Conservation (phyloP, 2,797 vertebrate species). For the Melanotaenia maccullochi region DNA sequence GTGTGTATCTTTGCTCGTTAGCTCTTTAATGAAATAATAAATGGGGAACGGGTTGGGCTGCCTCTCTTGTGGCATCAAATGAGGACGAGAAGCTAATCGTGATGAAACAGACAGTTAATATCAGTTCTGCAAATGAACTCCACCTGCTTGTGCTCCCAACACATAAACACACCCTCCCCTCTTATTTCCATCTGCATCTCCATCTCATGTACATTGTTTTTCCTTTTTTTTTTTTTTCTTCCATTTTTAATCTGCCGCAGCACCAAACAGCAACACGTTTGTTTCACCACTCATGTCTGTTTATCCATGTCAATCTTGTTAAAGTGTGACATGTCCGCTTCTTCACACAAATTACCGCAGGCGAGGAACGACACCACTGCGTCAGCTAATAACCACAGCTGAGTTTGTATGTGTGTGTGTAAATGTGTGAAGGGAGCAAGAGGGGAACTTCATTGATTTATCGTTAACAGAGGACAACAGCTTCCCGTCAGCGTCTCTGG, state of each 20-base stretch:
- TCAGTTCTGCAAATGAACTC: conserved; percentile 69
- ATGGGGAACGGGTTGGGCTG: conserved; percentile 52
- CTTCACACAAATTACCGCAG: conserved; percentile 78
- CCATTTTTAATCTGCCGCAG: conserved; percentile 42
- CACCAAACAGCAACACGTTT: conserved; percentile 54
- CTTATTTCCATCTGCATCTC: conserved; percentile 32
- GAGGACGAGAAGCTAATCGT: conserved; percentile 66
- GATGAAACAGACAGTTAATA: conserved; percentile 71
- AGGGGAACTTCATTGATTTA: conserved; percentile 83
- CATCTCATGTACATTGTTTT: conserved; percentile 15
- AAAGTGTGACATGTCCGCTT: conserved; percentile 81
- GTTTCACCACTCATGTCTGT: conserved; percentile 45
- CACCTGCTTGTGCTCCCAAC: conserved; percentile 62
- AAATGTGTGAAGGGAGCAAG: conserved; percentile 54
- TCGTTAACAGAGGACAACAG: conserved; percentile 84
- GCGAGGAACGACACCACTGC: conserved; percentile 65
- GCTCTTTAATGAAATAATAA: conserved; percentile 76
- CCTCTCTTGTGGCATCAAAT: conserved; percentile 59
- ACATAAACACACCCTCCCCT: conserved; percentile 43
- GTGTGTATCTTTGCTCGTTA: conserved; percentile 69
- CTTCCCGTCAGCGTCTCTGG: conserved; percentile 83
- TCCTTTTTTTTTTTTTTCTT: conserved; percentile 2
- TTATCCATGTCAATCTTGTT: conserved; percentile 80
- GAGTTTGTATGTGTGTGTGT: conserved; percentile 26
- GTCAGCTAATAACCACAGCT: conserved; percentile 70